Evolutionary conservation across 2,797 vertebrate genomes (phyloP).

Genomic region (Poeciliopsis infans): DNA sequence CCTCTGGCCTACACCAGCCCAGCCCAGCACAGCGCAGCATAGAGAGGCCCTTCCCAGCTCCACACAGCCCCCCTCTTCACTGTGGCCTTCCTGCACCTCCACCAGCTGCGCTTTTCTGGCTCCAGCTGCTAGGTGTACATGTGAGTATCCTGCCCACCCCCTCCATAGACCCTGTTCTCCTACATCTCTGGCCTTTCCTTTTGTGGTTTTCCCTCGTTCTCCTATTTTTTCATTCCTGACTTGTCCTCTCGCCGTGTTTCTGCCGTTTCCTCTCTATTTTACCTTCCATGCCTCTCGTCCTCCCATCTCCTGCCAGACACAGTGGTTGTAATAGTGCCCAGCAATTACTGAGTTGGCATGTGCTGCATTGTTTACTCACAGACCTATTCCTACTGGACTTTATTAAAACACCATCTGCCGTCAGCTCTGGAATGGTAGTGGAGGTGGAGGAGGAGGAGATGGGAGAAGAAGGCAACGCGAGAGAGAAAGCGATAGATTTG

Average conservation of each 20-base stretch:
- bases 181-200: slow-evolving; percentile 46
- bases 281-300: slow-evolving; percentile 80
- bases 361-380: slow-evolving; percentile 98
- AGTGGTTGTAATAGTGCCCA: slow-evolving; percentile 96
- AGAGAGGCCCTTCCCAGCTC: slow-evolving; percentile 58
- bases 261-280: slow-evolving; percentile 39
- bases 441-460: slow-evolving; percentile 73
- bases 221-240: slow-evolving; percentile 46
- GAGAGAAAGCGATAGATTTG: slow-evolving; percentile 71
- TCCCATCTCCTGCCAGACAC: slow-evolving; percentile 88
- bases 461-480: slow-evolving; percentile 60
- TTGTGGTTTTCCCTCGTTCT: slow-evolving; percentile 48
- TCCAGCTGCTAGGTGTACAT: slow-evolving; percentile 84
- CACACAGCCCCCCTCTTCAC: slow-evolving; percentile 74
- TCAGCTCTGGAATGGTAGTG: slow-evolving; percentile 88
- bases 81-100: slow-evolving; percentile 82
- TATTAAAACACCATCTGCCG: slow-evolving; percentile 99
- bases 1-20: slow-evolving; percentile 70
- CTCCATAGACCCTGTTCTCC: slow-evolving; percentile 45
- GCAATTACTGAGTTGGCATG: slow-evolving; percentile 99
- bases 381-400: slow-evolving; percentile 99
- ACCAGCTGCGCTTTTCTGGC: slow-evolving; percentile 94
- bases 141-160: slow-evolving; percentile 48
- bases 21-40: slow-evolving; percentile 59
- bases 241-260: slow-evolving; percentile 59